Evolutionary conservation across 2,797 vertebrate species (phyloP).

Genomic region (Balearica regulorum): DNA sequence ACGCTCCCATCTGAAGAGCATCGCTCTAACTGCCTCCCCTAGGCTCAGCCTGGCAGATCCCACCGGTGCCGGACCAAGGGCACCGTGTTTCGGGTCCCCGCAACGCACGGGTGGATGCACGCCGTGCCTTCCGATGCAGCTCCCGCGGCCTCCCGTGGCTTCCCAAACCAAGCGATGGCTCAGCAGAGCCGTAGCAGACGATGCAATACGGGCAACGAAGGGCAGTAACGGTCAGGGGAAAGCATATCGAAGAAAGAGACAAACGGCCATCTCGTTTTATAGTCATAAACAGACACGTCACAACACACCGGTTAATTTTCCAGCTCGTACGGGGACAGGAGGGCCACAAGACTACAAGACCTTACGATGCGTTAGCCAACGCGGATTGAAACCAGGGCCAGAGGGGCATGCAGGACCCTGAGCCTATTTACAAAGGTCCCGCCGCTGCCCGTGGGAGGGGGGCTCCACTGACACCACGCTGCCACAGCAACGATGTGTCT

Average conservation of each 20-base stretch:
- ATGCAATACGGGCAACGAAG: rapidly evolving
- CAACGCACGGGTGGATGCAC: rapidly evolving
- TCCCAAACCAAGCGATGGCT: rapidly evolving
- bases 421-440: constrained; percentile 25
- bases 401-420: constrained; percentile 26
- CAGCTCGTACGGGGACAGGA: not conserved
- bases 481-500: not conserved
- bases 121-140: not conserved
- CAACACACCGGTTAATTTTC: constrained; percentile 19
- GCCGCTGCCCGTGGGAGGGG: not conserved
- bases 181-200: not conserved
- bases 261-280: not conserved
- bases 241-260: not conserved
- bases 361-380: not conserved
- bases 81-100: not conserved
- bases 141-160: not conserved
- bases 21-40: not conserved
- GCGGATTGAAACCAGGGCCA: not conserved
- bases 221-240: not conserved
- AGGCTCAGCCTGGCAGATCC: not conserved
- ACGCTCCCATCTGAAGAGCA: not conserved
- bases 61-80: not conserved
- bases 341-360: constrained; percentile 12
- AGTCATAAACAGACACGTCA: constrained; percentile 1
- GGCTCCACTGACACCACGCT: not conserved